Conservation (phyloP, 2,888 invertebrate species). For the Rambutsinella grinnellia region DNA sequence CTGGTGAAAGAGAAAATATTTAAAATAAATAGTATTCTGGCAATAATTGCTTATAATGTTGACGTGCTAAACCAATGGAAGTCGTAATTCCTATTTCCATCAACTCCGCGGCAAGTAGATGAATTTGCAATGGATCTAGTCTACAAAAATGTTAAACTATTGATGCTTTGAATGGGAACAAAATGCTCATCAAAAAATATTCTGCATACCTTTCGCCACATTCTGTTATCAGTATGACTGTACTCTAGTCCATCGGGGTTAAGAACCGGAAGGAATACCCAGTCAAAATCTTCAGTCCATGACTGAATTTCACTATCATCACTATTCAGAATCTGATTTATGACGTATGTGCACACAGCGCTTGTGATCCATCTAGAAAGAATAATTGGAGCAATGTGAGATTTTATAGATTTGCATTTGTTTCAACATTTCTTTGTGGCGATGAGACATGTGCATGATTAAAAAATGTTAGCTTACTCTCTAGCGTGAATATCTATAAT, state of each 20-base stretch:
- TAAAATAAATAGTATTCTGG: neutral
- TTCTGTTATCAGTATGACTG: conserved; percentile 65
- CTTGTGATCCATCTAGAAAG: conserved; percentile 76
- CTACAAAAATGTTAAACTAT: conserved; percentile 21
- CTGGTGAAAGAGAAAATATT: conserved; percentile 14
- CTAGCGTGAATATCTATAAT: conserved; percentile 68
- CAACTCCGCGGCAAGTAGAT: conserved; percentile 68
- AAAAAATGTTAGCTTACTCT: conserved; percentile 71
- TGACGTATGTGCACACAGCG: conserved; percentile 78
- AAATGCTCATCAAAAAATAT: neutral
- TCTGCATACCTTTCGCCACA: conserved; percentile 68
- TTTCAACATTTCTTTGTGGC: conserved; percentile 8
- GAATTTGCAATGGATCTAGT: conserved; percentile 66
- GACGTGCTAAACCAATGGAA: conserved; percentile 68
- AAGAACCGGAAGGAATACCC: conserved; percentile 72
- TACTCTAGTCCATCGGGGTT: conserved; percentile 62
- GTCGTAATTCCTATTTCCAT: conserved; percentile 71
- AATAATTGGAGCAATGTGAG: neutral
- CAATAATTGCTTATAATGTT: neutral
- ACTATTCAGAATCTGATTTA: conserved; percentile 80
- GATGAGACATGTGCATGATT: too few species aligned
- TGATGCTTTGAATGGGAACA: too few species aligned
- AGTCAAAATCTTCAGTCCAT: conserved; percentile 78
- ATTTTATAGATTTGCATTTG: too few species aligned
- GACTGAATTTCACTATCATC: conserved; percentile 72